Conservation (phyloP, 2,113 vertebrate species). For the Gallinago media region DNA sequence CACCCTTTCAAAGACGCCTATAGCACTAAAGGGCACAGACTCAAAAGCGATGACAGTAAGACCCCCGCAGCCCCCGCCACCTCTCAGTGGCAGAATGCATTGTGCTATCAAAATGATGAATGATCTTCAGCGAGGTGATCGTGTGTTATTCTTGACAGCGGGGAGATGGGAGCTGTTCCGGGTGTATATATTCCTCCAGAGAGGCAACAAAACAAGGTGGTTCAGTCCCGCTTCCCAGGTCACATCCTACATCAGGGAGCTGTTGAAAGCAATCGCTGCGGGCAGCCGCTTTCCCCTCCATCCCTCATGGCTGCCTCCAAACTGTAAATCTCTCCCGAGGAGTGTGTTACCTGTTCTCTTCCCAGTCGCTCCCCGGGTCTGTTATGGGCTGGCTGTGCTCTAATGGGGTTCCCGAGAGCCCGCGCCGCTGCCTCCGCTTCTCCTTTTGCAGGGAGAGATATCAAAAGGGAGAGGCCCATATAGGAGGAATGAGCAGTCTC, state of each 20-base stretch:
- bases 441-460: background rate
- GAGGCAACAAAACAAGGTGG: conserved; percentile 56
- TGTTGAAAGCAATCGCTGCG: background rate
- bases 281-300: background rate
- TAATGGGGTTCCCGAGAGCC: background rate
- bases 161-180: background rate
- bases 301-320: background rate
- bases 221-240: conserved; percentile 22
- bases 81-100: conserved; percentile 33
- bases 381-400: background rate
- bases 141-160: conserved; percentile 34
- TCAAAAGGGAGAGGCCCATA: background rate
- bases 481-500: background rate
- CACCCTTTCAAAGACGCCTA: conserved; percentile 14
- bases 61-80: background rate
- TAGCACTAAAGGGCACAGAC: background rate
- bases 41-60: background rate
- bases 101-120: conserved; percentile 54
- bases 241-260: background rate
- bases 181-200: conserved; percentile 26
- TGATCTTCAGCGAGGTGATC: background rate
- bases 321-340: background rate
- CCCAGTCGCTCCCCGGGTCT: background rate
- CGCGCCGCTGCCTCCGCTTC: background rate
- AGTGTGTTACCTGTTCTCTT: background rate